phyloP scores from a whole-genome alignment of 2,888 invertebrate genomes.

The Taenaris catops region DNA sequence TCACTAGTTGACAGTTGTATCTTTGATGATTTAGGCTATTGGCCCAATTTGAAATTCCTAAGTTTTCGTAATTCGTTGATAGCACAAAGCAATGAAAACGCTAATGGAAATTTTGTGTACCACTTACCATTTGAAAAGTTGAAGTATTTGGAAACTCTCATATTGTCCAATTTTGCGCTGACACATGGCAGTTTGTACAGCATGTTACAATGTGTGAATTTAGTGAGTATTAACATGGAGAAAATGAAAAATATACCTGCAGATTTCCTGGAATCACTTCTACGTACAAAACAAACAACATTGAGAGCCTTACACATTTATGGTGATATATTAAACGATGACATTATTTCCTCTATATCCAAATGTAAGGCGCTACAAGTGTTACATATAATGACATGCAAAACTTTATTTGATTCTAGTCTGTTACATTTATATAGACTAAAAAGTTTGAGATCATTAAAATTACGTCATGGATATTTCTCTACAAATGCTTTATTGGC shows the following conservation, averaged over 20 bases:
- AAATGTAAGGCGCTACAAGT: constrained; percentile 62
- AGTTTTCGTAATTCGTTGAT: constrained; percentile 75
- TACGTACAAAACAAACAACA: constrained; percentile 58
- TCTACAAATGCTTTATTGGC: constrained; percentile 67
- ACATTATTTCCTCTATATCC: constrained; percentile 63
- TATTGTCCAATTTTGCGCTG: constrained; percentile 72
- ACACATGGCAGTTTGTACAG: constrained; percentile 67
- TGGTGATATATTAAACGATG: constrained; percentile 73
- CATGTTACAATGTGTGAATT: constrained; percentile 67
- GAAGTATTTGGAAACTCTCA: constrained; percentile 60
- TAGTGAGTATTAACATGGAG: constrained; percentile 74
- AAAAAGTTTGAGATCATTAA: constrained; percentile 66
- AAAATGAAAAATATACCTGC: constrained; percentile 77
- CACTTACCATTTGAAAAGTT: constrained; percentile 72
- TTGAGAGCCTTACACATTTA: constrained; percentile 67
- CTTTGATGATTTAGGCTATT: constrained; percentile 69
- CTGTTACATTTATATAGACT: constrained; percentile 62
- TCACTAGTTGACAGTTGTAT: constrained; percentile 76
- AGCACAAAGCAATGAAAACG: constrained; percentile 64
- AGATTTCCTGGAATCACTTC: constrained; percentile 66
- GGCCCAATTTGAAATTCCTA: constrained; percentile 72
- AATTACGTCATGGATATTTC: constrained; percentile 74
- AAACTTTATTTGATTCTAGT: constrained; percentile 74
- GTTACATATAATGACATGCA: constrained; percentile 74
- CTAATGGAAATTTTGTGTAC: constrained; percentile 70